A percentile compares a stretch with the other conserved stretches of the same genome.
These are phyloP conservation scores for Drosophila gunungcola DNA, from an alignment of 1,140 invertebrate genomes.

Conservation along the genomic window DNA sequence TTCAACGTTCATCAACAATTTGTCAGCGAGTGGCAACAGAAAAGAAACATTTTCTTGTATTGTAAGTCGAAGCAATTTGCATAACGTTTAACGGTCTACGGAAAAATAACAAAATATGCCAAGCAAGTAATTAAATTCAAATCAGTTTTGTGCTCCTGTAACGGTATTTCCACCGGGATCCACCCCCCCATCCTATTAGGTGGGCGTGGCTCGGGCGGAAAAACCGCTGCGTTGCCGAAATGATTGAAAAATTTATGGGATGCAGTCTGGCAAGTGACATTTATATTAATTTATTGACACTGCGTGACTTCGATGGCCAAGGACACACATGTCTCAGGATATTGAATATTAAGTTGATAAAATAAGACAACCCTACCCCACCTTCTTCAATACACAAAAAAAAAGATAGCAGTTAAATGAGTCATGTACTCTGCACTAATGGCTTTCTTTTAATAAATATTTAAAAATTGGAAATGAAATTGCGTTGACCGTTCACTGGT, in stretches of 20 bases:
- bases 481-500: no score
- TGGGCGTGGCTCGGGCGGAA: constrained; percentile 11
- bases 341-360: constrained; percentile 49
- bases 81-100: constrained; percentile 71
- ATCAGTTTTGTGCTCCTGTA: constrained; percentile 59
- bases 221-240: constrained; percentile 48
- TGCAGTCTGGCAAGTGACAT: constrained; percentile 56
- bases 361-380: constrained; percentile 4
- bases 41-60: constrained; percentile 43
- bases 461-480: no score
- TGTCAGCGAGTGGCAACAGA: constrained; percentile 66
- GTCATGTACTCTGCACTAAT: not conserved
- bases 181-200: constrained; percentile 1
- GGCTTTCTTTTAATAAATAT: no score
- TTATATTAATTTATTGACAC: constrained; percentile 62
- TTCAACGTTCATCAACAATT: constrained; percentile 80
- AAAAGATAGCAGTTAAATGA: not conserved
- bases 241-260: constrained; percentile 55
- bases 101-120: constrained; percentile 47
- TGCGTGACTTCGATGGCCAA: constrained; percentile 45
- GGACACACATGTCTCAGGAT: constrained; percentile 36
- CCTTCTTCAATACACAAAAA: not conserved
- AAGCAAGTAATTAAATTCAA: constrained; percentile 74
- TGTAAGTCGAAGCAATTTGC: constrained; percentile 59
- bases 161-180: constrained; percentile 25